phyloP scores from a whole-genome alignment of 2,797 vertebrate genomes.

The Harpagifer antarcticus region DNA sequence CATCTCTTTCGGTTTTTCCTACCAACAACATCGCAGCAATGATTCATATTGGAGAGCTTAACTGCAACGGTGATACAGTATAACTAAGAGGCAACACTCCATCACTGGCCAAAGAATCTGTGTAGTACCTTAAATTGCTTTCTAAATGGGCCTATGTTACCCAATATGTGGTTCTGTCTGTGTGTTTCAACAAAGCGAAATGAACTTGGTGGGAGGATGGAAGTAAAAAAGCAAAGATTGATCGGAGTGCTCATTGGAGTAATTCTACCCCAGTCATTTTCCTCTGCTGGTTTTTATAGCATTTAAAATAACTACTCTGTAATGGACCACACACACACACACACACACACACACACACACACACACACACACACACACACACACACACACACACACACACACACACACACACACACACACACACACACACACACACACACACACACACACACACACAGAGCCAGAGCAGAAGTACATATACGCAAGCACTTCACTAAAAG shows the following conservation, averaged over 20 bases:
- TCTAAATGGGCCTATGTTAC: slow-evolving; percentile 86
- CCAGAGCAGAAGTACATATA: slow-evolving; percentile 31
- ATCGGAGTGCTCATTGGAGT: slow-evolving; percentile 80
- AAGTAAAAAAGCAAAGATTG: slow-evolving; percentile 83
- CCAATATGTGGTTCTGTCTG: slow-evolving; percentile 85
- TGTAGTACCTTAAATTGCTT: slow-evolving; percentile 84
- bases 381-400: slow-evolving; percentile 22
- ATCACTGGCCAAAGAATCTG: slow-evolving; percentile 72
- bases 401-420: slow-evolving; percentile 4
- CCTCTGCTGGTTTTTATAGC: slow-evolving; percentile 82
- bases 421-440: slow-evolving; percentile 4
- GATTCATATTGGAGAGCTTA: slow-evolving; percentile 69
- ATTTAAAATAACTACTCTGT: slow-evolving; percentile 84
- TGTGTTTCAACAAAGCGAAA: slow-evolving; percentile 82
- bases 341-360: slow-evolving; percentile 16
- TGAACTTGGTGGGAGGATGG: slow-evolving; percentile 75
- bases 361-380: slow-evolving; percentile 16
- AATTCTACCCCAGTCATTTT: slow-evolving; percentile 80
- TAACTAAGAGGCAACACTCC: slow-evolving; percentile 84
- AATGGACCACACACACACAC: slow-evolving; percentile 58
- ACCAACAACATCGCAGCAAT: slow-evolving; percentile 57
- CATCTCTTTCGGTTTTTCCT: slow-evolving; percentile 25
- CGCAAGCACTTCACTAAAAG: slow-evolving; percentile 80
- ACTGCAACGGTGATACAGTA: slow-evolving; percentile 75
- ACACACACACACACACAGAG: slow-evolving; percentile 16